A percentile compares a stretch with the other conserved stretches of the same genome.
phyloP scores from a whole-genome alignment of 2,888 invertebrate genomes.

The Cerastoderma edule region DNA sequence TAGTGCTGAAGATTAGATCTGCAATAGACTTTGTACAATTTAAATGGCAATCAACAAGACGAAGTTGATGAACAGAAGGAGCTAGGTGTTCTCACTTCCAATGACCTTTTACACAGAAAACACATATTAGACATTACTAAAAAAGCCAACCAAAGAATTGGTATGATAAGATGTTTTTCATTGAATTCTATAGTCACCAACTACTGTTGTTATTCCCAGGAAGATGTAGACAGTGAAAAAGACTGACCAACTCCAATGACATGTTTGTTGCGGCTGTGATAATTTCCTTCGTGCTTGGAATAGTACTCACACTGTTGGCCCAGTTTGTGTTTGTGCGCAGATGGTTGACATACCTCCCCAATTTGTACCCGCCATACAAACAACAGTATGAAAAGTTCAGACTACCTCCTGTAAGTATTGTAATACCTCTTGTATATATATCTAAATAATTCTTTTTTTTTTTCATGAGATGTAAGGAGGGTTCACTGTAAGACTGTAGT shows the following conservation, averaged over 20 bases:
- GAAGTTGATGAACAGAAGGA: neutral
- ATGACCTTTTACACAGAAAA: neutral
- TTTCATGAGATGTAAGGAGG: too few relatives aligned
- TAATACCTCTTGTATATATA: constrained; percentile 1
- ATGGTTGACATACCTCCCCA: constrained; percentile 53
- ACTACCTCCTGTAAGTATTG: constrained; percentile 58
- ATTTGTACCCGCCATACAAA: constrained; percentile 46
- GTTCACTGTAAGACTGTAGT: too few relatives aligned
- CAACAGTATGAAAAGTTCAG: constrained; percentile 59
- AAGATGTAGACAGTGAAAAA: constrained; percentile 17
- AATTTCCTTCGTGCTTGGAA: constrained; percentile 61
- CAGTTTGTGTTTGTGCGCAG: constrained; percentile 51
- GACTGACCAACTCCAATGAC: constrained; percentile 9
- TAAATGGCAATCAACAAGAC: too few relatives aligned
- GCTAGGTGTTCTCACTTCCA: too few relatives aligned
- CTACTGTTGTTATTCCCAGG: too few relatives aligned
- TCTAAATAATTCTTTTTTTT: neutral
- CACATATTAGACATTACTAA: too few relatives aligned
- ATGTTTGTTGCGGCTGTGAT: constrained; percentile 63
- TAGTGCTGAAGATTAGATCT: too few relatives aligned
- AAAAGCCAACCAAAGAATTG: too few relatives aligned
- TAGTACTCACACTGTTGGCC: constrained; percentile 52
- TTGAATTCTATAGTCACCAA: too few relatives aligned
- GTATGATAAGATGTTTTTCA: too few relatives aligned
- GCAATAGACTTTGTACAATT: too few relatives aligned